Percentiles rank a stretch among this genome's conserved stretches.
phyloP scores from a whole-genome alignment of 2,888 invertebrate species.

The Anthrax anthrax region DNA sequence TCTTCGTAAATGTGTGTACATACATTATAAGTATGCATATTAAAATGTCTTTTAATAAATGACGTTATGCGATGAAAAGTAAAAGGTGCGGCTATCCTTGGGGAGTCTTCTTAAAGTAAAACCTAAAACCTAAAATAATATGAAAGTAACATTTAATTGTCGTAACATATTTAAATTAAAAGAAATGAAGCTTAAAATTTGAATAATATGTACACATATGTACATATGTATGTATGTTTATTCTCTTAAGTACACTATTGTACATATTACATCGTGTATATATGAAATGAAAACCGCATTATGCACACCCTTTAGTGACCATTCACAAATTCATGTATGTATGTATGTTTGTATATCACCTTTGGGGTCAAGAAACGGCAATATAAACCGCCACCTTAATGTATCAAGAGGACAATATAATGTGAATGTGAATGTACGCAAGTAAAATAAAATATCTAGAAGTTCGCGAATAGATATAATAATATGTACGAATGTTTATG shows the following conservation, averaged over 20 bases:
- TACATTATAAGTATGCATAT: no score
- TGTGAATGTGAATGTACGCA: no score
- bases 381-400: conserved; percentile 1
- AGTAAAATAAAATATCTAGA: no score
- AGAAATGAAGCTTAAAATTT: neutral
- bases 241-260: no score
- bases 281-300: neutral
- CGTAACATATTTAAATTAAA: neutral
- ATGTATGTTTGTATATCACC: conserved; percentile 4
- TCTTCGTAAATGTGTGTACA: no score
- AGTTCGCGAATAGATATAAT: no score
- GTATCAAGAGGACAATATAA: neutral
- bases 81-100: conserved; percentile 15
- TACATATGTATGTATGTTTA: no score
- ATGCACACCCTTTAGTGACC: conserved; percentile 10
- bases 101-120: conserved; percentile 15
- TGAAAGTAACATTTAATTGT: no score
- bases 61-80: conserved; percentile 9
- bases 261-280: no score
- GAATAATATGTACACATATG: no score
- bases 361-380: conserved; percentile 13
- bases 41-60: conserved; percentile 10
- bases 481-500: no score
- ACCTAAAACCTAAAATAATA: no score
- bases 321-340: neutral